phyloP scores from a whole-genome alignment of 2,113 vertebrate genomes.

The Addax nasomaculatus region DNA sequence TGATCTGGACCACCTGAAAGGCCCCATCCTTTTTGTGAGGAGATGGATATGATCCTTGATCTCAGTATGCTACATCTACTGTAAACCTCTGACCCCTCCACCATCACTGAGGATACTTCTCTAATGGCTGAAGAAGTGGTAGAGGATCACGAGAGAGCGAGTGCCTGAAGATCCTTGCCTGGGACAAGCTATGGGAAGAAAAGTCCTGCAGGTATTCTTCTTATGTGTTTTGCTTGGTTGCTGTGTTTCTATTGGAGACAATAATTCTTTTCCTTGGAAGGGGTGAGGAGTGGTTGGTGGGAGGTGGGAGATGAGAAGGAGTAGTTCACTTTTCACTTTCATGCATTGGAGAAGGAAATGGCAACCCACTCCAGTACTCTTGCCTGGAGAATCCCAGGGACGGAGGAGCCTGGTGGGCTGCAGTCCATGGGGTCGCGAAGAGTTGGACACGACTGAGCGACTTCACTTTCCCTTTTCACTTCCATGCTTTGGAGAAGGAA shows the following conservation, averaged over 20 bases:
- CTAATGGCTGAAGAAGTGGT: slow-evolving; percentile 66
- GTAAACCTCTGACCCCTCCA: slow-evolving; percentile 71
- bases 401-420: no score
- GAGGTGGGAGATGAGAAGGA: background rate
- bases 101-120: slow-evolving; percentile 71
- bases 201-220: slow-evolving; percentile 70
- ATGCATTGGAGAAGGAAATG: no score
- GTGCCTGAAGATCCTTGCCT: slow-evolving; percentile 55
- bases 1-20: slow-evolving; percentile 43
- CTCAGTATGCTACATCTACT: slow-evolving; percentile 57
- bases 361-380: no score
- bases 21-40: slow-evolving; percentile 50
- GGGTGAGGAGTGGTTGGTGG: background rate
- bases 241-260: slow-evolving; percentile 29
- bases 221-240: slow-evolving; percentile 43
- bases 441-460: no score
- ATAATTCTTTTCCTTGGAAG: background rate
- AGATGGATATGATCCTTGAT: slow-evolving; percentile 65
- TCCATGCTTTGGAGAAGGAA: no score
- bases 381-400: no score
- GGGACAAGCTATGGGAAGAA: slow-evolving; percentile 59
- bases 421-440: no score
- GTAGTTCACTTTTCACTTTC: no score
- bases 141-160: slow-evolving; percentile 54
- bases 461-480: no score